phyloP scores from a whole-genome alignment of 2,888 invertebrate genomes.

The Amphipoea oculea region DNA sequence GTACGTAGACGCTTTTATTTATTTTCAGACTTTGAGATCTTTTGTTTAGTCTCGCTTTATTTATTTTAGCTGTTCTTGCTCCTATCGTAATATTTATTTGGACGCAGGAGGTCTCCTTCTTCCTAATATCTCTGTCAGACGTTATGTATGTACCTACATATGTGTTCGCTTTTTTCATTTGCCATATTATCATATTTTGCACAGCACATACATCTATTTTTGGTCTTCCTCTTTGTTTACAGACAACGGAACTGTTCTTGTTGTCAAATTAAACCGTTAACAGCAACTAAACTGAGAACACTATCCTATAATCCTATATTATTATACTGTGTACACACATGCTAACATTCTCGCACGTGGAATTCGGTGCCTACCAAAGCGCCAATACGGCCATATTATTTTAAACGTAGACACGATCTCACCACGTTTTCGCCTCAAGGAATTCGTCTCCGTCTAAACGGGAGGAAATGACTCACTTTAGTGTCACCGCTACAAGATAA shows the following conservation, averaged over 20 bases:
- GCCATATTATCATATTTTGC: not conserved
- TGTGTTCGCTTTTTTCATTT: not conserved
- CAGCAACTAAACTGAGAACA: not conserved
- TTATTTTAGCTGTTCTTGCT: constrained; percentile 15
- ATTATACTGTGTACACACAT: constrained; percentile 8
- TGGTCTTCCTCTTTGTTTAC: not conserved
- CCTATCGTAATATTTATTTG: not conserved
- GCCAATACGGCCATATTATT: constrained; percentile 62
- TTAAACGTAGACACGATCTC: constrained; percentile 58
- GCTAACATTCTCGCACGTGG: constrained; percentile 53
- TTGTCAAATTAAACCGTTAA: not conserved
- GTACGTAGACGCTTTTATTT: constrained; percentile 34
- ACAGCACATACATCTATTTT: not conserved
- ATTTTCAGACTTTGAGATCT: constrained; percentile 24
- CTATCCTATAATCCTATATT: not conserved
- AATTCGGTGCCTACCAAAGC: constrained; percentile 56
- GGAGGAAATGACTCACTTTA: constrained; percentile 69
- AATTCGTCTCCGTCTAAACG: constrained; percentile 64
- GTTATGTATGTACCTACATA: too few relatives aligned
- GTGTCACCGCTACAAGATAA: constrained; percentile 71
- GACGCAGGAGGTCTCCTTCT: not conserved
- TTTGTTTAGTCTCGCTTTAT: constrained; percentile 23
- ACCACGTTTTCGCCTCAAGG: constrained; percentile 59
- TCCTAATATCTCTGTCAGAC: not conserved
- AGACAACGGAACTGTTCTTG: not conserved